A percentile compares a stretch with the other conserved stretches of the same genome.
These are phyloP conservation scores for Virgularia gustaviana DNA, from an alignment of 92 coral and sea anemone genomes.

Conservation along the genomic window DNA sequence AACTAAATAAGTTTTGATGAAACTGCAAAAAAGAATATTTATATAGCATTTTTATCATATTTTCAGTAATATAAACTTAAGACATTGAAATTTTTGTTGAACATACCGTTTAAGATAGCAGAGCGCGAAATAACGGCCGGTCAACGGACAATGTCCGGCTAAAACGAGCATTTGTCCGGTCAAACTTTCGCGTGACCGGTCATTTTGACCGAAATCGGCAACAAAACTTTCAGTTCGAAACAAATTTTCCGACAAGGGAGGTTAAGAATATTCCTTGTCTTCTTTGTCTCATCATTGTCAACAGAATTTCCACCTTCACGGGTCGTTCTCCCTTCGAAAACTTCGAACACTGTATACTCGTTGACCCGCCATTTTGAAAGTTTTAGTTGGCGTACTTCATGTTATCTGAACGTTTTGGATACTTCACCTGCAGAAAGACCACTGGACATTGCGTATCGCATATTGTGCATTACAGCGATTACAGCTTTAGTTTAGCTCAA, in stretches of 20 bases:
- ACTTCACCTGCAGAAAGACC: constrained; percentile 22
- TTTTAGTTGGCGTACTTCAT: constrained; percentile 10
- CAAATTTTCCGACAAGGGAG: constrained; percentile 10
- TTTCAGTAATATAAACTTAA: too few relatives aligned
- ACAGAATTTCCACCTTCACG: constrained; percentile 18
- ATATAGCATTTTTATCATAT: too few relatives aligned
- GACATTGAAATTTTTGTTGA: too few relatives aligned
- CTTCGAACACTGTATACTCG: background rate
- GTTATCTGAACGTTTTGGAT: constrained; percentile 24
- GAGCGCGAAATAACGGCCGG: background rate
- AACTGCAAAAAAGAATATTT: too few relatives aligned
- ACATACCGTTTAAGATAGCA: background rate
- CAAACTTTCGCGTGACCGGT: background rate
- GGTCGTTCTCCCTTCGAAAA: background rate
- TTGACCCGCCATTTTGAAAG: constrained; percentile 1
- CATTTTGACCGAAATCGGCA: background rate
- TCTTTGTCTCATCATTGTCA: constrained; percentile 13
- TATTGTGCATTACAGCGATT: constrained; percentile 17
- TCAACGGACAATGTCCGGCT: background rate
- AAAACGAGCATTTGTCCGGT: background rate
- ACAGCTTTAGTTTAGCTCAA: constrained; percentile 9
- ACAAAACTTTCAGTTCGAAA: constrained; percentile 11
- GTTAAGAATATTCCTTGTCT: constrained; percentile 10
- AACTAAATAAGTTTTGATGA: too few relatives aligned
- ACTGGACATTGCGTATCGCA: constrained; percentile 17